Evolutionary conservation across 2,888 invertebrate genomes (phyloP).

Genomic region (Pristionchus entomophagus): DNA sequence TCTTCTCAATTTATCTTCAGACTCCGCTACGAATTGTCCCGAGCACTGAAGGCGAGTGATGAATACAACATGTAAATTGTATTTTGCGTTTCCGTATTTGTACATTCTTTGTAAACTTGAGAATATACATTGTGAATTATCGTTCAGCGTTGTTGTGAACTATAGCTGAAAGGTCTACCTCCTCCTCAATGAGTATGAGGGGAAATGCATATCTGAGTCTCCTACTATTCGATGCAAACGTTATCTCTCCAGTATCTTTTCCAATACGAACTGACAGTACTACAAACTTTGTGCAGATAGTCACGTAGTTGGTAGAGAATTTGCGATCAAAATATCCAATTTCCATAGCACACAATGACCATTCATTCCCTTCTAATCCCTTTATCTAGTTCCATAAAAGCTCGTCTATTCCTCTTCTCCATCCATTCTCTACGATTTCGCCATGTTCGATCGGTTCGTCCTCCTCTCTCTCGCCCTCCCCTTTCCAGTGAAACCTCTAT

Average conservation of each 20-base stretch:
- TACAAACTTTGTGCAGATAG: too few relatives aligned
- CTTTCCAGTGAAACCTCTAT: neutral
- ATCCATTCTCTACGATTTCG: slow-evolving; percentile 3
- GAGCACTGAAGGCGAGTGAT: slow-evolving; percentile 38
- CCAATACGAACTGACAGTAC: too few relatives aligned
- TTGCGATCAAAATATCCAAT: slow-evolving; percentile 2
- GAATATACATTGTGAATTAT: too few relatives aligned
- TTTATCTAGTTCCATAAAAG: neutral
- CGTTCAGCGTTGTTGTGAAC: too few relatives aligned
- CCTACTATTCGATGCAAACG: too few relatives aligned
- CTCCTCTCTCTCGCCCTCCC: too few relatives aligned
- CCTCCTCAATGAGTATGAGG: too few relatives aligned
- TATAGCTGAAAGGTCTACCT: too few relatives aligned
- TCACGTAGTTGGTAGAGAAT: too few relatives aligned
- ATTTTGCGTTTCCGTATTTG: neutral
- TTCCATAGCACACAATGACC: neutral
- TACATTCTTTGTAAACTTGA: neutral
- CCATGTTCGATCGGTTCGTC: slow-evolving; percentile 13
- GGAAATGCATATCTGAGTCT: too few relatives aligned
- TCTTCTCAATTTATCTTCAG: neutral
- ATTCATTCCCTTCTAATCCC: neutral
- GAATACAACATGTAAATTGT: slow-evolving; percentile 41
- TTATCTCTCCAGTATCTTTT: too few relatives aligned
- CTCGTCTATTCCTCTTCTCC: too few relatives aligned
- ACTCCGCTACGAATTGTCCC: slow-evolving; percentile 27